Conservation (phyloP, 2,888 invertebrate genomes). For the Cetonia aurata region DNA sequence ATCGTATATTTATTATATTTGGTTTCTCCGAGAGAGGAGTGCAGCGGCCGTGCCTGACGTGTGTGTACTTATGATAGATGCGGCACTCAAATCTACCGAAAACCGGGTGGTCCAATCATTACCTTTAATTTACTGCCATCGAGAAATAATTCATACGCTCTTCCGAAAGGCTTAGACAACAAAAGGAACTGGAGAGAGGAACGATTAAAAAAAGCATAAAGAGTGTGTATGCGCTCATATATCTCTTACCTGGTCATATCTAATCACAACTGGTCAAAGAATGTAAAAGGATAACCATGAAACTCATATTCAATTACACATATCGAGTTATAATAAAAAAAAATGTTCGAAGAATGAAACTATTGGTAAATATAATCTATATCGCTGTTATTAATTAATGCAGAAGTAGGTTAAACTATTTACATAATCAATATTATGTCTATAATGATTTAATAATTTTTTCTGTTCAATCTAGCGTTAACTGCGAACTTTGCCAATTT, state of each 20-base stretch:
- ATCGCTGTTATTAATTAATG: no score
- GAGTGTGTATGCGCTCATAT: constrained; percentile 34
- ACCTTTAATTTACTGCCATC: constrained; percentile 55
- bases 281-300: constrained; percentile 24
- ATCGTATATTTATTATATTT: constrained; percentile 29
- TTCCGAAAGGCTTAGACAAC: constrained; percentile 41
- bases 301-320: constrained; percentile 43
- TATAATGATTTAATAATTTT: constrained; percentile 5
- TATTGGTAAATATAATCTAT: no score
- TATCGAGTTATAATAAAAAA: no score
- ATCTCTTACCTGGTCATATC: constrained; percentile 40
- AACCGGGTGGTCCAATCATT: constrained; percentile 58
- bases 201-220: constrained; percentile 38
- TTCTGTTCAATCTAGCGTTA: neutral
- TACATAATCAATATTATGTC: no score
- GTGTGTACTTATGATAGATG: constrained; percentile 55
- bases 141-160: constrained; percentile 45
- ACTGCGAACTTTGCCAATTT: constrained; percentile 3
- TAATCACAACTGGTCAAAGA: constrained; percentile 34
- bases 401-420: no score
- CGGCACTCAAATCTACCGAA: constrained; percentile 53
- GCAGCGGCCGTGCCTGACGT: constrained; percentile 42
- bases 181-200: constrained; percentile 40
- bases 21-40: constrained; percentile 7
- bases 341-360: no score